phyloP scores from a whole-genome alignment of 2,113 vertebrate species.

The Actenoides lindsayi region DNA sequence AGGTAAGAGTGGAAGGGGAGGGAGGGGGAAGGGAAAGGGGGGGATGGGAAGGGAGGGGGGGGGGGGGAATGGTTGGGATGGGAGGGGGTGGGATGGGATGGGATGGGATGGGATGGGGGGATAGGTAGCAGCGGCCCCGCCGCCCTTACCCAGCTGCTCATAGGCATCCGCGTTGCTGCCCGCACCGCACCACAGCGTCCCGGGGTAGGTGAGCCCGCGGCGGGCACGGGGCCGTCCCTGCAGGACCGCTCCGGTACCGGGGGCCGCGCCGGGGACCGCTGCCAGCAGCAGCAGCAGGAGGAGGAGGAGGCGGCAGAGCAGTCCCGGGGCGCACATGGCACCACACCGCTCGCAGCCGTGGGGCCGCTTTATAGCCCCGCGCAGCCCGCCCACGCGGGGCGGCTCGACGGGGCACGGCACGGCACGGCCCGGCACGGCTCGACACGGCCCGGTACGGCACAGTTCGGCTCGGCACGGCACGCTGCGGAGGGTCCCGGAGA shows the following conservation, averaged over 20 bases:
- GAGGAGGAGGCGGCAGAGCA: neutral
- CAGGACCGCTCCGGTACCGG: neutral
- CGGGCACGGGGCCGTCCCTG: conserved; percentile 58
- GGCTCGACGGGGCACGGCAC: neutral
- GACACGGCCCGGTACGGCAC: neutral
- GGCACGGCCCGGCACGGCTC: neutral
- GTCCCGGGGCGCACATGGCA: conserved; percentile 17
- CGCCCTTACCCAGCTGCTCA: conserved; percentile 78
- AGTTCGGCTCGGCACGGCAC: neutral
- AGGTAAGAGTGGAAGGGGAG: no score
- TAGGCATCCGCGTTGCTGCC: conserved; percentile 84
- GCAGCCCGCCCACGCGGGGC: conserved; percentile 15
- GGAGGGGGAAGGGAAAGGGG: no score
- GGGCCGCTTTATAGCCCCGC: neutral
- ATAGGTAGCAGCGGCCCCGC: neutral
- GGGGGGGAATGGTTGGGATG: no score
- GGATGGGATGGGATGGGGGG: no score
- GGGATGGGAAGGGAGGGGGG: no score
- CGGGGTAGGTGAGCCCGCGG: conserved; percentile 85
- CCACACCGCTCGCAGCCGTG: neutral
- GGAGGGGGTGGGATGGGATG: no score
- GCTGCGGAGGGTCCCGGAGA: neutral
- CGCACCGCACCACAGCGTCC: conserved; percentile 84
- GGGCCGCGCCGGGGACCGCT: neutral
- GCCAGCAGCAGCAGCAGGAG: neutral